phyloP scores from a whole-genome alignment of 2,888 invertebrate genomes.

The Amblyjoppa proteus region DNA sequence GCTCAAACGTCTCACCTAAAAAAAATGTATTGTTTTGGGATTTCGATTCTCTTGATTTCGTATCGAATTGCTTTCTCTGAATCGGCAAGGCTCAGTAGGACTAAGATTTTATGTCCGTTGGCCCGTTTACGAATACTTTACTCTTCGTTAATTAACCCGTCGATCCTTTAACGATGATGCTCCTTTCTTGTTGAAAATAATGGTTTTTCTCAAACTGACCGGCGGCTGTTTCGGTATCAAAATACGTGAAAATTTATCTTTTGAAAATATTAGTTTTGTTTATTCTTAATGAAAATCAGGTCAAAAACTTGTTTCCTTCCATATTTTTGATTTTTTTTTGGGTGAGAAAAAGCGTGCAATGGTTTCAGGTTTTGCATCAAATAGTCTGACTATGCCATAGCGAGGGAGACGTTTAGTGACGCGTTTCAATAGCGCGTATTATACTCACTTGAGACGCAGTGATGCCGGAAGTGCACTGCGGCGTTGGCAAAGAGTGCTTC shows the following conservation, averaged over 20 bases:
- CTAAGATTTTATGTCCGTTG: no score
- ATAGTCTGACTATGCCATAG: not conserved
- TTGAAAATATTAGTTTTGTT: no score
- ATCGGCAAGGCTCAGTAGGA: no score
- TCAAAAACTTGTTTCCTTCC: not conserved
- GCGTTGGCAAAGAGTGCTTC: conserved; percentile 94
- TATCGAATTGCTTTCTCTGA: not conserved
- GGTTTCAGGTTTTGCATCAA: not conserved
- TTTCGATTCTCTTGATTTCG: not conserved
- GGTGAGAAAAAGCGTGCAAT: not conserved
- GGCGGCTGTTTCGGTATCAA: no score
- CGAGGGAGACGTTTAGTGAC: not conserved
- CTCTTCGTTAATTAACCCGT: no score
- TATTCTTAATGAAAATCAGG: no score
- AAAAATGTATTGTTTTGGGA: not conserved
- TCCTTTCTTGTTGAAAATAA: no score
- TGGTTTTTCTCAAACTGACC: no score
- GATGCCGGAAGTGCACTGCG: conserved; percentile 93
- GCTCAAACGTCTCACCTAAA: conserved; percentile 91
- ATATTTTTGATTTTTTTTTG: not conserved
- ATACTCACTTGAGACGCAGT: conserved; percentile 91
- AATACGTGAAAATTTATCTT: no score
- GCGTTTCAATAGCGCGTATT: not conserved
- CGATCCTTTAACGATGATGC: no score
- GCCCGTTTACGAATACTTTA: no score